Evolutionary conservation across 2,888 invertebrate genomes (phyloP).

Genomic region (Cacoxenus indagator): DNA sequence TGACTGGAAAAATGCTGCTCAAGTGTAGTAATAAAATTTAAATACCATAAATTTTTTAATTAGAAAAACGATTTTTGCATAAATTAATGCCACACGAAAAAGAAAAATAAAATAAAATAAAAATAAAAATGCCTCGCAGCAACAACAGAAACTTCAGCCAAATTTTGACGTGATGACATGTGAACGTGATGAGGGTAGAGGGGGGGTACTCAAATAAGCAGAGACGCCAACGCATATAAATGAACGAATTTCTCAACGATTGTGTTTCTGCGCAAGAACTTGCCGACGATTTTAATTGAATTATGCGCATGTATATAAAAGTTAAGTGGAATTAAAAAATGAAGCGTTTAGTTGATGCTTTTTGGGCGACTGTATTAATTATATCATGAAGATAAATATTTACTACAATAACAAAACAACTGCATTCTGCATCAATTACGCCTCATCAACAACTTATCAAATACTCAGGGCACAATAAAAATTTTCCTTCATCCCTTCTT

Average conservation of each 20-base stretch:
- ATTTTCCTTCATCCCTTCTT: too few species aligned
- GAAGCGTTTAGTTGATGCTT: too few species aligned
- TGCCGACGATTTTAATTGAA: too few species aligned
- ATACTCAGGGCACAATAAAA: too few species aligned
- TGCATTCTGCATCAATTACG: too few species aligned
- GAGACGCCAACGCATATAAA: conserved; percentile 21
- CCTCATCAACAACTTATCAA: too few species aligned
- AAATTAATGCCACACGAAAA: conserved; percentile 31
- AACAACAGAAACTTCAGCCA: not conserved
- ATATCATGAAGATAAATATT: too few species aligned
- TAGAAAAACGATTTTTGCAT: conserved; percentile 30
- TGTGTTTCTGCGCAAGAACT: not conserved
- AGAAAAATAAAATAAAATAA: too few species aligned
- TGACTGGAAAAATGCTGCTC: not conserved
- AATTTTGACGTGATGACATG: too few species aligned
- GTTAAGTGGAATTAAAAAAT: too few species aligned
- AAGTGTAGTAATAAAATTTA: conserved; percentile 11
- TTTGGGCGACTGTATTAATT: too few species aligned
- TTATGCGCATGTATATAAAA: not conserved
- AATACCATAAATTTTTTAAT: conserved; percentile 31
- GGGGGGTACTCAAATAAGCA: not conserved
- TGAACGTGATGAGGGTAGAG: not conserved
- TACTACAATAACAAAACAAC: too few species aligned
- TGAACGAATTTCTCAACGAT: not conserved
- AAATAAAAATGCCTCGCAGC: not conserved